These are phyloP conservation scores for Cydia strobilella DNA, from an alignment of 1,140 invertebrate genomes.

Conservation along the genomic window DNA sequence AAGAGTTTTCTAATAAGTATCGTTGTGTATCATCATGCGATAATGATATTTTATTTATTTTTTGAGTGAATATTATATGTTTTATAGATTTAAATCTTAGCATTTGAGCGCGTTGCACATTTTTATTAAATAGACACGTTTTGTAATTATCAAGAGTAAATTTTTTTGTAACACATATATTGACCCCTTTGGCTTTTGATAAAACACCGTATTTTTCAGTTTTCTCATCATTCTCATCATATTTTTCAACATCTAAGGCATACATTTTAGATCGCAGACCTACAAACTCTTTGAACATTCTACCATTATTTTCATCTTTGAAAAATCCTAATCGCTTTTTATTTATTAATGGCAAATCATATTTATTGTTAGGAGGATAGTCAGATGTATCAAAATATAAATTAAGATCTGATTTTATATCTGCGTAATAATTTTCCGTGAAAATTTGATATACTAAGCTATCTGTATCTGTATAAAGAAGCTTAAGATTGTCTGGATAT, in stretches of 20 bases:
- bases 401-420: constrained; percentile 53
- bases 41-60: neutral
- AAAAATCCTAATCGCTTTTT: constrained; percentile 52
- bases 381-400: constrained; percentile 56
- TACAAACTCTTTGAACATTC: constrained; percentile 51
- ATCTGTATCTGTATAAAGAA: too few species aligned
- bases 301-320: constrained; percentile 52
- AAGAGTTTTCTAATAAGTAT: neutral
- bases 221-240: too few species aligned
- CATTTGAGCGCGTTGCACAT: neutral
- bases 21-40: too few species aligned
- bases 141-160: too few species aligned
- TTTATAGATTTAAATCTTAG: constrained; percentile 2
- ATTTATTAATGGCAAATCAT: constrained; percentile 42
- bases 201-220: constrained; percentile 35
- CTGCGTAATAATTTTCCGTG: constrained; percentile 67
- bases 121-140: neutral
- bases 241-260: too few species aligned
- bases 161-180: neutral
- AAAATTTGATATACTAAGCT: constrained; percentile 63
- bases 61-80: neutral
- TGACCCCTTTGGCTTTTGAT: neutral
- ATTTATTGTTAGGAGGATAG: constrained; percentile 44
- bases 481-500: too few species aligned
- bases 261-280: constrained; percentile 51